Evolutionary conservation across 2,888 invertebrate species (phyloP).

Genomic region (Hecatera dysodea): DNA sequence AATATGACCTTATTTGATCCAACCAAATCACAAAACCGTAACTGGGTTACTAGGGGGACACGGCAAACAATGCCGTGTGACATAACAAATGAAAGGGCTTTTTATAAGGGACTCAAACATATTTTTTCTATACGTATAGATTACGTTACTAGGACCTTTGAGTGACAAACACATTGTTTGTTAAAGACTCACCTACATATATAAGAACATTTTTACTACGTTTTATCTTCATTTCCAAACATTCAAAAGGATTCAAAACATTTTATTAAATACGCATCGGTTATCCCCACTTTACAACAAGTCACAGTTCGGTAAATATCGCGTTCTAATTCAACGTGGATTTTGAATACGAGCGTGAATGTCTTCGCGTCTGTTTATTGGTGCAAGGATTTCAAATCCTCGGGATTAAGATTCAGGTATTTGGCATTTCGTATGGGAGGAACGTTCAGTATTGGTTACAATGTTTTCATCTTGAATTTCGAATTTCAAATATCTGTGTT

Average conservation of each 20-base stretch:
- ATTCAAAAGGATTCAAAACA: neutral
- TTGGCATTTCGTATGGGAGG: slow-evolving; percentile 21
- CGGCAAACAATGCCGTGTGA: no score
- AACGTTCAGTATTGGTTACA: slow-evolving; percentile 30
- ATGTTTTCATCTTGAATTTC: slow-evolving; percentile 25
- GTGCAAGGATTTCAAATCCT: slow-evolving; percentile 43
- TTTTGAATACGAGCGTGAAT: slow-evolving; percentile 25
- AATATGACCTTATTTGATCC: no score
- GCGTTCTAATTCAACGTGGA: slow-evolving; percentile 36
- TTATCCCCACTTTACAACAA: slow-evolving; percentile 13
- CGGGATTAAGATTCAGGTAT: slow-evolving; percentile 45
- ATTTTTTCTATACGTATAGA: no score
- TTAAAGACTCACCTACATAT: neutral
- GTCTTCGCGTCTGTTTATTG: slow-evolving; percentile 24
- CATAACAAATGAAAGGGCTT: no score
- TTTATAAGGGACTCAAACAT: no score
- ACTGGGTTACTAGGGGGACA: no score
- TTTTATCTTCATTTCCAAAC: slow-evolving; percentile 1
- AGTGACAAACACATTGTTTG: neutral
- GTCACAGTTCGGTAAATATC: slow-evolving; percentile 41
- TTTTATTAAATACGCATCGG: slow-evolving; percentile 6
- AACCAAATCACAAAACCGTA: no score
- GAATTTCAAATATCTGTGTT: slow-evolving; percentile 24
- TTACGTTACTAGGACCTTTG: neutral
- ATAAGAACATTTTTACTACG: neutral